A percentile compares a stretch with the other conserved stretches of the same genome.
Evolutionary conservation across 2,888 invertebrate species (phyloP).

Genomic region (Deroplatys truncata): DNA sequence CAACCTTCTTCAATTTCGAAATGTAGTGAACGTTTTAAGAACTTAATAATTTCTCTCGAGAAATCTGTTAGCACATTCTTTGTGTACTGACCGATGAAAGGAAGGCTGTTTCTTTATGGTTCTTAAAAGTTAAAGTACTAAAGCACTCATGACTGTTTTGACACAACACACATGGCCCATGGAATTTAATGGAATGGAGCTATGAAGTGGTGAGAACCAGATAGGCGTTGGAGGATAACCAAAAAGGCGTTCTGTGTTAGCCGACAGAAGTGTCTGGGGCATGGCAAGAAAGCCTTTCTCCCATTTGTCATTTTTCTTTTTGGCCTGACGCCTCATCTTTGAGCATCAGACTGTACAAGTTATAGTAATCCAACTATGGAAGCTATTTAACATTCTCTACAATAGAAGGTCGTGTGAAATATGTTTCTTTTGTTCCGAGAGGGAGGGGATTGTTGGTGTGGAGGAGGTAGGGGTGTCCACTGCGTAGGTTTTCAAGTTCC

Average conservation of each 20-base stretch:
- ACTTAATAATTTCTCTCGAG: no score
- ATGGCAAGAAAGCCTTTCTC: background rate
- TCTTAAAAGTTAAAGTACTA: no score
- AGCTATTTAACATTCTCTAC: background rate
- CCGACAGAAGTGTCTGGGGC: background rate
- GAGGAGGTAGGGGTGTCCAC: background rate
- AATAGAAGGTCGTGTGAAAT: background rate
- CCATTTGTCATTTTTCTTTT: background rate
- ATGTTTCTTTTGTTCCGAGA: background rate
- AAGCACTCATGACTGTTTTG: background rate
- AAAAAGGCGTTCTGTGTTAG: background rate
- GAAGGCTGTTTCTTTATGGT: no score
- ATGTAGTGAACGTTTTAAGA: no score
- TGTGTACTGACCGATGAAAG: no score
- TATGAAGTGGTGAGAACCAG: background rate
- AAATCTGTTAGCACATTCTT: no score
- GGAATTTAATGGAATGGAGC: background rate
- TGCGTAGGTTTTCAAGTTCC: no score
- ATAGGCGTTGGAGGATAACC: background rate
- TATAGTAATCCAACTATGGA: background rate
- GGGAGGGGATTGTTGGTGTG: background rate
- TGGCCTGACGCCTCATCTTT: background rate
- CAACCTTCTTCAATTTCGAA: no score
- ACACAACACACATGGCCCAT: background rate
- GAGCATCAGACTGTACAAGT: no score